Evolutionary conservation across 2,888 invertebrate genomes (phyloP).

Genomic region (Lochmaea crataegi): DNA sequence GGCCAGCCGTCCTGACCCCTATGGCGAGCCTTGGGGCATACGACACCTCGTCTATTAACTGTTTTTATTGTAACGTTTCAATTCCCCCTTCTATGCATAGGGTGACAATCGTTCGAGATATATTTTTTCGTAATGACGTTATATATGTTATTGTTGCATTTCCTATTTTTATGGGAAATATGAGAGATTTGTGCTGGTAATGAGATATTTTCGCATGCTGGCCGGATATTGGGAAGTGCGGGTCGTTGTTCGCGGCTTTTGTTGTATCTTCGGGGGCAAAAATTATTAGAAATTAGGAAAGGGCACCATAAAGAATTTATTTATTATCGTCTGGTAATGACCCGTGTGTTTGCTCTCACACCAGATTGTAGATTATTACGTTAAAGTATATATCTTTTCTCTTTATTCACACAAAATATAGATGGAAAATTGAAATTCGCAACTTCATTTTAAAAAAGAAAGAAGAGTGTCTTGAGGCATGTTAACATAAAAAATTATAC

Average conservation of each 20-base stretch:
- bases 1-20: slow-evolving; percentile 58
- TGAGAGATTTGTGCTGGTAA: slow-evolving; percentile 55
- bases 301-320: slow-evolving; percentile 20
- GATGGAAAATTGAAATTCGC: no score
- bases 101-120: slow-evolving; percentile 51
- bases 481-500: no score
- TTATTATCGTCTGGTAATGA: background rate
- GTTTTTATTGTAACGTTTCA: slow-evolving; percentile 66
- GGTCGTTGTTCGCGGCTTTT: slow-evolving; percentile 32
- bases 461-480: no score
- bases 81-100: slow-evolving; percentile 56
- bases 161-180: slow-evolving; percentile 56
- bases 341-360: slow-evolving; percentile 11
- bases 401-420: no score
- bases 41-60: slow-evolving; percentile 67
- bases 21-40: slow-evolving; percentile 62
- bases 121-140: slow-evolving; percentile 62
- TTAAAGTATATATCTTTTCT: background rate
- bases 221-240: slow-evolving; percentile 45
- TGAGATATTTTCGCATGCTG: slow-evolving; percentile 58
- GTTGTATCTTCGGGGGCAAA: slow-evolving; percentile 33
- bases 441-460: no score
- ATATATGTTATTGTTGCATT: slow-evolving; percentile 57
- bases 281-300: slow-evolving; percentile 45
- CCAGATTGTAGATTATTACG: background rate